Evolutionary conservation across 2,113 vertebrate species (phyloP).

Genomic region (Boulengerochromis microlepis): DNA sequence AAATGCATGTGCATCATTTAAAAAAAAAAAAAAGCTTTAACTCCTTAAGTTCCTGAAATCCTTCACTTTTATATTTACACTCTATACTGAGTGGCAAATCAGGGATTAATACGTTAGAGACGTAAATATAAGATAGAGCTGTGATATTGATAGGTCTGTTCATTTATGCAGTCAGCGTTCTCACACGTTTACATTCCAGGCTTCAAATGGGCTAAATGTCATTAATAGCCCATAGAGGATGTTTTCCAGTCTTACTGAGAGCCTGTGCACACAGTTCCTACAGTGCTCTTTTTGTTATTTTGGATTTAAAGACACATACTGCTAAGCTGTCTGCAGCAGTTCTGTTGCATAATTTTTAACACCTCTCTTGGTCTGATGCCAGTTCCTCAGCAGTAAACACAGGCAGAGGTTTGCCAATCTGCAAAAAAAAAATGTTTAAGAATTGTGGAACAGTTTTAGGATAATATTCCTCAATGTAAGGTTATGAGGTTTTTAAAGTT

Average conservation of each 20-base stretch:
- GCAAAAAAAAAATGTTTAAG: fast-evolving
- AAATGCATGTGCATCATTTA: background rate
- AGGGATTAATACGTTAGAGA: background rate
- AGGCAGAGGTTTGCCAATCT: background rate
- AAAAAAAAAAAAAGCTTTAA: background rate
- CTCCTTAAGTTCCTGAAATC: background rate
- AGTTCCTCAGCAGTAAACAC: background rate
- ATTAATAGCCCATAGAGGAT: background rate
- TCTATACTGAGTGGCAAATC: background rate
- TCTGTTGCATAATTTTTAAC: background rate
- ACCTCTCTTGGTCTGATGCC: background rate
- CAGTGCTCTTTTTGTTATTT: background rate
- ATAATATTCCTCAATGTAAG: background rate
- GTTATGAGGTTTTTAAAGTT: background rate
- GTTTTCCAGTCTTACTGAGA: background rate
- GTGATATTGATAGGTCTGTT: background rate
- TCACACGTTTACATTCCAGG: background rate
- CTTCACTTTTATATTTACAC: background rate
- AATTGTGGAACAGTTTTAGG: background rate
- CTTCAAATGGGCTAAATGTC: too few relatives aligned
- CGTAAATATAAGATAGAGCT: background rate
- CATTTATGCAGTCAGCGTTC: background rate
- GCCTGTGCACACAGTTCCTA: background rate
- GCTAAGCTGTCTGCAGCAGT: background rate
- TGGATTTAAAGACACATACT: background rate